phyloP scores from a whole-genome alignment of 2,113 vertebrate species.

The Zootoca vivipara region DNA sequence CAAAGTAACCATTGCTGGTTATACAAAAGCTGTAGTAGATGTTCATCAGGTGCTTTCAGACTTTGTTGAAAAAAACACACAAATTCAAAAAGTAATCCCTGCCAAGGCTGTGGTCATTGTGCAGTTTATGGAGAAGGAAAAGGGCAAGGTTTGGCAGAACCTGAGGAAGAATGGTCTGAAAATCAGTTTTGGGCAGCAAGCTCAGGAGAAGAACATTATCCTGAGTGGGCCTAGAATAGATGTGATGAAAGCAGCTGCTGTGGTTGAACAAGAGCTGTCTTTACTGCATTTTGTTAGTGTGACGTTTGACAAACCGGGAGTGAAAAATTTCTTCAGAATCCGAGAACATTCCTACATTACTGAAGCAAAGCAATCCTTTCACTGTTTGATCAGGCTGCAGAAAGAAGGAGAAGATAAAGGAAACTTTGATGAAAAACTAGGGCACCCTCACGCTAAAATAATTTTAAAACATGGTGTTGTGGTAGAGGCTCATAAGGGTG shows the following conservation, averaged over 20 bases:
- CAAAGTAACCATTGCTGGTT: conserved; percentile 78
- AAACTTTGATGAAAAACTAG: background rate
- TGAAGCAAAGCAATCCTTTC: conserved; percentile 51
- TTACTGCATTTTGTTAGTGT: conserved; percentile 66
- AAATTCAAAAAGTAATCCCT: conserved; percentile 62
- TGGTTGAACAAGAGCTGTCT: conserved; percentile 53
- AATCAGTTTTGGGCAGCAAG: conserved; percentile 52
- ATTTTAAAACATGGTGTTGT: conserved; percentile 69
- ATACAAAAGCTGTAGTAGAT: conserved; percentile 56
- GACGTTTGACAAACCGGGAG: conserved; percentile 74
- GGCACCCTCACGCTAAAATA: conserved; percentile 34
- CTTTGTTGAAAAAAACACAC: conserved; percentile 77
- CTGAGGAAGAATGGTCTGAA: conserved; percentile 65
- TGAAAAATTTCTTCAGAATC: conserved; percentile 75
- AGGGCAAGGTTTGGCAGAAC: conserved; percentile 33
- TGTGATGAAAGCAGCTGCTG: conserved; percentile 53
- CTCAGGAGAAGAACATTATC: conserved; percentile 61
- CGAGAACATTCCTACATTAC: conserved; percentile 57
- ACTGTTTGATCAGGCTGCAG: conserved; percentile 78
- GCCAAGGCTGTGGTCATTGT: conserved; percentile 53
- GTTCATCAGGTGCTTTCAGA: conserved; percentile 60
- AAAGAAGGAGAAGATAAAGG: background rate
- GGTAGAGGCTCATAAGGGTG: conserved; percentile 73
- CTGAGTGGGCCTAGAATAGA: conserved; percentile 75
- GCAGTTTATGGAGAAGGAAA: conserved; percentile 73